Evolutionary conservation across 1,140 invertebrate genomes (phyloP).

Genomic region (Rhagoletis pomonella): DNA sequence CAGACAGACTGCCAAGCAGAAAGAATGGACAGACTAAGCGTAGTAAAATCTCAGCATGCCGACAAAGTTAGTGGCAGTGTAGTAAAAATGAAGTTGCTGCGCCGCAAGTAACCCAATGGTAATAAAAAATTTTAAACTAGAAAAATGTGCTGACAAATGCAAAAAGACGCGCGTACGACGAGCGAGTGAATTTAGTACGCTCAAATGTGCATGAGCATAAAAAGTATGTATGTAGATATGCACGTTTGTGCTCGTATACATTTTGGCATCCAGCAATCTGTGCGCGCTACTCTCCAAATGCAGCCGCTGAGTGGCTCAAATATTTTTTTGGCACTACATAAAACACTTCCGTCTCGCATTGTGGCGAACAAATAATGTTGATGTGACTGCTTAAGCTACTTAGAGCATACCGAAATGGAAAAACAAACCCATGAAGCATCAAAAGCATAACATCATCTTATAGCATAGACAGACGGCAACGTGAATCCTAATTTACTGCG

Average conservation of each 20-base stretch:
- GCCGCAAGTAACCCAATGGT: conserved; percentile 2
- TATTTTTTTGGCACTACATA: conserved; percentile 39
- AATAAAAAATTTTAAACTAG: conserved; percentile 27
- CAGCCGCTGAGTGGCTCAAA: neutral
- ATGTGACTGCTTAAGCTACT: conserved; percentile 26
- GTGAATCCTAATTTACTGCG: no score
- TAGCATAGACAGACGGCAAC: neutral
- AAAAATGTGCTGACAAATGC: conserved; percentile 50
- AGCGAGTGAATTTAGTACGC: neutral
- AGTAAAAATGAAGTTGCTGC: neutral
- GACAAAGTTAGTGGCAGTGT: neutral
- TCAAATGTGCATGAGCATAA: no score
- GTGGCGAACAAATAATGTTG: conserved; percentile 36
- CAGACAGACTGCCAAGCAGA: neutral
- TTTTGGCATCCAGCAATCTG: conserved; percentile 10
- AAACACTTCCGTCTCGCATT: conserved; percentile 45
- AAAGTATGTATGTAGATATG: no score
- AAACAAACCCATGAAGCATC: neutral
- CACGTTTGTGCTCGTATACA: neutral
- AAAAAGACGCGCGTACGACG: neutral
- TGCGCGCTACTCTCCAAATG: neutral
- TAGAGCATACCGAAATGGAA: neutral
- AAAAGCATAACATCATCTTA: conserved; percentile 28
- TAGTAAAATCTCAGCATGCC: conserved; percentile 26
- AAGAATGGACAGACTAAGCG: neutral